Evolutionary conservation across 35 echinoderm and acorn worm species (phyloP).

Genomic region (Chiridota heheva): DNA sequence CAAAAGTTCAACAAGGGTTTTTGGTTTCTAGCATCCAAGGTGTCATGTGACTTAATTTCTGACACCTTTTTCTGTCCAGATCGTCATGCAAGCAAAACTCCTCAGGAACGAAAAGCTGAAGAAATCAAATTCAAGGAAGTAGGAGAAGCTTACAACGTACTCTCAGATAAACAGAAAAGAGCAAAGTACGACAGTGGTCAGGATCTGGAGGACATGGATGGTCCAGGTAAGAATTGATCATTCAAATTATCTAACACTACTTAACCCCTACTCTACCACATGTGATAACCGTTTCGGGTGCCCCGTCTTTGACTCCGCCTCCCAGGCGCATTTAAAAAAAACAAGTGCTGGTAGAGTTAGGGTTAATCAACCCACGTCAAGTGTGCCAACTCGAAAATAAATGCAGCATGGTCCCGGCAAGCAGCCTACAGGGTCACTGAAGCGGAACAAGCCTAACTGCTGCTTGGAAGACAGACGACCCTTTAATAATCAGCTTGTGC

Average conservation of each 20-base stretch:
- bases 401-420: no score
- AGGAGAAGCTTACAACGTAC: conserved; percentile 81
- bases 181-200: conserved; percentile 79
- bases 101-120: conserved; percentile 82
- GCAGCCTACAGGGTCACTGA: background rate
- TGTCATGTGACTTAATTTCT: background rate
- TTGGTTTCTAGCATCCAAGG: no score
- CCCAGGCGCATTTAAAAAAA: no score
- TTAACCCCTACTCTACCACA: background rate
- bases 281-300: no score
- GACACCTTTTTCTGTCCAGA: conserved; percentile 39
- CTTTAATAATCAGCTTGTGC: no score
- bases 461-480: no score
- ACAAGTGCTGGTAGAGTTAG: background rate
- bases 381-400: no score
- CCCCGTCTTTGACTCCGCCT: no score
- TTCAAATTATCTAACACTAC: conserved; percentile 38
- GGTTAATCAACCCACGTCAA: no score
- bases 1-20: no score
- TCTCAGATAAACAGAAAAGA: conserved; percentile 83
- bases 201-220: conserved; percentile 89
- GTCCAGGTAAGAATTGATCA: conserved; percentile 7
- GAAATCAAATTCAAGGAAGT: conserved; percentile 99
- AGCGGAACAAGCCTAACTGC: no score
- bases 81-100: conserved; percentile 80